These are phyloP conservation scores for Trichonephila clavipes DNA, from an alignment of 1,140 invertebrate genomes.

Conservation along the genomic window DNA sequence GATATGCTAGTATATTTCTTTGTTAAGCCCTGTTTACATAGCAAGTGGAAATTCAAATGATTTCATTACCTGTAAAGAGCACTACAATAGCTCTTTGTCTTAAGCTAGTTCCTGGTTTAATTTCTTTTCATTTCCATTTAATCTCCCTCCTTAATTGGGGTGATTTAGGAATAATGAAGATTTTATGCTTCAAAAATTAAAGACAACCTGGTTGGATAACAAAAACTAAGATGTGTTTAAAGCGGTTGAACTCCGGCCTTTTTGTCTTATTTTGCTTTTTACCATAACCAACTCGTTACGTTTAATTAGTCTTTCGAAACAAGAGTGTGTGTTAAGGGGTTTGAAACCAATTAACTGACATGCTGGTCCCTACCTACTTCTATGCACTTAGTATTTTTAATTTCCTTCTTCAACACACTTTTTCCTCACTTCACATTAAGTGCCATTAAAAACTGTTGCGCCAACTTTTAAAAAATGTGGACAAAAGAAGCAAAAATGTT, in stretches of 20 bases:
- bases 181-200: conserved; percentile 55
- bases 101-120: not conserved
- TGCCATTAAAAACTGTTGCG: conserved; percentile 74
- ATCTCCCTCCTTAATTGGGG: conserved; percentile 53
- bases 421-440: conserved; percentile 69
- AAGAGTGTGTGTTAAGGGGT: conserved; percentile 70
- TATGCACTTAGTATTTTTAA: conserved; percentile 63
- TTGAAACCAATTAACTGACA: conserved; percentile 73
- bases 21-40: not conserved
- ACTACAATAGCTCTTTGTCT: conserved; percentile 7
- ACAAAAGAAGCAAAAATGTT: conserved; percentile 67
- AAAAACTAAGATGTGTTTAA: conserved; percentile 51
- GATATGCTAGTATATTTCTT: not conserved
- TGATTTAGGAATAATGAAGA: conserved; percentile 55
- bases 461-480: conserved; percentile 52
- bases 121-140: conserved; percentile 48
- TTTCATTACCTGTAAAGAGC: not conserved
- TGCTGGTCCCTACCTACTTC: conserved; percentile 52
- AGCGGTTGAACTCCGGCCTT: conserved; percentile 44
- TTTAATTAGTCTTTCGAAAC: conserved; percentile 74
- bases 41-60: not conserved
- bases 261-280: conserved; percentile 61
- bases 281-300: conserved; percentile 68
- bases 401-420: conserved; percentile 63
- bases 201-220: conserved; percentile 18